Percentiles rank a stretch among this genome's conserved stretches.
These are phyloP conservation scores for Aphidius ervi DNA, from an alignment of 1,140 invertebrate genomes.

Conservation along the genomic window DNA sequence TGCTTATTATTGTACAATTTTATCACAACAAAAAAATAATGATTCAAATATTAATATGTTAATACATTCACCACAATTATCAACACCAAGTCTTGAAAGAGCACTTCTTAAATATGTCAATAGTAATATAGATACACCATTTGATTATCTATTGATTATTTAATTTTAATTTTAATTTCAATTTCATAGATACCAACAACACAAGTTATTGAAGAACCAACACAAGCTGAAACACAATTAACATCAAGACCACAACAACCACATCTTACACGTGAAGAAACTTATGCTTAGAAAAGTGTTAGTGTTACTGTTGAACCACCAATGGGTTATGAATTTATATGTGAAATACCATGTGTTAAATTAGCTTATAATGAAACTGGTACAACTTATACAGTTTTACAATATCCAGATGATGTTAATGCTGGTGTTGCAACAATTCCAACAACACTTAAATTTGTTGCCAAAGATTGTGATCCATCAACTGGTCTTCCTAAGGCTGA, in stretches of 20 bases:
- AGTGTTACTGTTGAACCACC: slow-evolving; percentile 80
- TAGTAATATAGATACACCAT: slow-evolving; percentile 67
- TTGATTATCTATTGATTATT: too few relatives aligned
- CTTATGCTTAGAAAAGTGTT: slow-evolving; percentile 87
- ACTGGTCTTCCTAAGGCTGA: slow-evolving; percentile 91
- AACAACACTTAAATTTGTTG: slow-evolving; percentile 87
- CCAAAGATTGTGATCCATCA: slow-evolving; percentile 93
- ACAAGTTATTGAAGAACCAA: slow-evolving; percentile 39
- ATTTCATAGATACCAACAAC: slow-evolving; percentile 37
- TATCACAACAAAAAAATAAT: slow-evolving; percentile 52
- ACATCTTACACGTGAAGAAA: slow-evolving; percentile 75
- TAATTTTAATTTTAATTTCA: too few relatives aligned
- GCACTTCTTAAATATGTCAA: slow-evolving; percentile 81
- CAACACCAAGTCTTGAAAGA: slow-evolving; percentile 80
- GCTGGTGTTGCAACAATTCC: slow-evolving; percentile 73
- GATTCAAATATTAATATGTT: slow-evolving; percentile 50
- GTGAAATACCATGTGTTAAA: slow-evolving; percentile 69
- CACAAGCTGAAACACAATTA: slow-evolving; percentile 39
- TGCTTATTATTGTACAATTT: slow-evolving; percentile 90
- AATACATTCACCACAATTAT: slow-evolving; percentile 61
- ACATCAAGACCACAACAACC: slow-evolving; percentile 39
- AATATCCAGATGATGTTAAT: slow-evolving; percentile 74
- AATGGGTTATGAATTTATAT: slow-evolving; percentile 72
- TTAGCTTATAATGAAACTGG: slow-evolving; percentile 84
- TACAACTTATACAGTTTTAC: slow-evolving; percentile 81